Base-by-base conservation (phyloP, 2,113 vertebrate genomes). In the Tylochromis polylepis region DNA sequence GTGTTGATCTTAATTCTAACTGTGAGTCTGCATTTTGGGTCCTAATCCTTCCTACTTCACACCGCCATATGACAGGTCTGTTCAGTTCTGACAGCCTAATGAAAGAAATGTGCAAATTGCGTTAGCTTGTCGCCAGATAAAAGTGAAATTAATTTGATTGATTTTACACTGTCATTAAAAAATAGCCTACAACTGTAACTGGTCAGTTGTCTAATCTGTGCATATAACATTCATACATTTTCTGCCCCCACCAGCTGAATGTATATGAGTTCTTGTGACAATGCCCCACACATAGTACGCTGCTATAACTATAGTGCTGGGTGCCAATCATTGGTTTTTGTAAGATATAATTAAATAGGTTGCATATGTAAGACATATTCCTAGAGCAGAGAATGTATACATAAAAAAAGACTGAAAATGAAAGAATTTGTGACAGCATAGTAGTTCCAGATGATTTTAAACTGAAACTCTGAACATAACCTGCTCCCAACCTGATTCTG, bases 151-250 rank as follows among this genome's bases (percentile, higher is more conserved):
- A 31, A 60, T 60, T 60, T 31, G 8, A 60, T 18, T 60, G 58
- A 31, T 60, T 60, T 60, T 31, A 31, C 11, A 60, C 3, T 6
- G 27, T 20, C 29, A 65, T 36, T 12, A 65, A 65, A n/a, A 65
- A 36, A 36, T 5, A 62, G 31, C 31, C 60, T 0, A 65, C 60
- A 65, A 36, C 29, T 36, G 6, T 65, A 62, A 36, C 16, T 62
- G 0, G 31, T 65, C 31, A 0, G 29, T 20, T 34, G 31, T 65
- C 0, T 65, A 65, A 65, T 12, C 60, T 65, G 60, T 65, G 18
- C 20, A 20, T 36, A 34, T 36, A 65, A n/a, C 2, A n/a, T 36
- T 62, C 34, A 36, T 1, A 65, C 0, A 4, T 36, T 65, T 62
- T 65, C 31, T 65, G 10, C 31, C 31, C 16, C 5, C 60, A 65